These are phyloP conservation scores for Hucho hucho DNA, from an alignment of 2,113 vertebrate species.

Conservation along the genomic window DNA sequence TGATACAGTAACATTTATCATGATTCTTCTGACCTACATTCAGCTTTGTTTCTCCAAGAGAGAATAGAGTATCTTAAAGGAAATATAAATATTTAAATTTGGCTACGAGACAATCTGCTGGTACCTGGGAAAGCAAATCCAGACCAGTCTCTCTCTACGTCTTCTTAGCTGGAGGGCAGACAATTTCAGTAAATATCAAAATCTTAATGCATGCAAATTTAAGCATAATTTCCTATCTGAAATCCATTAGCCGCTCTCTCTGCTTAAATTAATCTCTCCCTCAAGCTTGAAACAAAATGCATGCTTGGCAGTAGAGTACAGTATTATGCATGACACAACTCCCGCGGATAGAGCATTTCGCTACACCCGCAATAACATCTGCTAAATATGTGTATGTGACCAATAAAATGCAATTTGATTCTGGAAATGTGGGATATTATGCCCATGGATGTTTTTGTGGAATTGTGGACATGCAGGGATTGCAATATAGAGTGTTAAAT, in stretches of 20 bases:
- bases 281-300: constrained; percentile 30
- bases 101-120: not conserved
- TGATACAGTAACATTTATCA: not conserved
- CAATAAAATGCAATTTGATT: too few relatives aligned
- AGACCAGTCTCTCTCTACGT: not conserved
- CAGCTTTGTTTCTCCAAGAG: not conserved
- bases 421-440: not conserved
- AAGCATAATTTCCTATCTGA: constrained; percentile 52
- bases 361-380: too few relatives aligned
- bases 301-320: constrained; percentile 24
- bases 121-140: not conserved
- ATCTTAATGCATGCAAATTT: constrained; percentile 55
- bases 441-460: not conserved
- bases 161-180: constrained; percentile 28
- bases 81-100: not conserved
- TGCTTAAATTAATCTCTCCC: constrained; percentile 57
- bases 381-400: too few relatives aligned
- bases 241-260: constrained; percentile 44
- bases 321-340: constrained; percentile 39
- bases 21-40: not conserved
- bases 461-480: not conserved
- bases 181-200: constrained; percentile 56
- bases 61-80: not conserved
- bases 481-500: not conserved
- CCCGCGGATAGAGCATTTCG: not conserved